phyloP scores from a whole-genome alignment of 2,113 vertebrate species.

The Engraulis encrasicolus region DNA sequence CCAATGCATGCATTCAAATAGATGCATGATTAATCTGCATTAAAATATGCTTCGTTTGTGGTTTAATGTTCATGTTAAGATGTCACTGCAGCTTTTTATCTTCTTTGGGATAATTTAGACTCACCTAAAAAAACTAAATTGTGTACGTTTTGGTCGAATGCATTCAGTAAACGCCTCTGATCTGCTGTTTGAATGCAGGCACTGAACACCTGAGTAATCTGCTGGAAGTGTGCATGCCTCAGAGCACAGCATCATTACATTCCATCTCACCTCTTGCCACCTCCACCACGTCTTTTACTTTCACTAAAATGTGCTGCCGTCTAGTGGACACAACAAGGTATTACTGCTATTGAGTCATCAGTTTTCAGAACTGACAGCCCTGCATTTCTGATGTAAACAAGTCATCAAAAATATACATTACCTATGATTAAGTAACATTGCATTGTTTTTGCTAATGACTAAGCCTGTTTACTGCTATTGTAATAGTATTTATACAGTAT shows the following conservation, averaged over 20 bases:
- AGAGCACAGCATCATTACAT: background rate
- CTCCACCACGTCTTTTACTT: background rate
- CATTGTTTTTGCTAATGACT: too few relatives aligned
- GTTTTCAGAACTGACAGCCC: too few relatives aligned
- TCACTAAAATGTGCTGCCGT: constrained; percentile 13
- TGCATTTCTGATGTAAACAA: background rate
- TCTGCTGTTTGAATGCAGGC: background rate
- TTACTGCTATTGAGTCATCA: background rate
- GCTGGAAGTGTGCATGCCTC: background rate
- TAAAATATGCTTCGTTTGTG: too few relatives aligned
- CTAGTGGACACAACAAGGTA: background rate
- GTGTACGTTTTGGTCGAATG: background rate
- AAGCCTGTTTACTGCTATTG: too few relatives aligned
- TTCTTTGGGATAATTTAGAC: background rate
- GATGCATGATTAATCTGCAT: too few relatives aligned
- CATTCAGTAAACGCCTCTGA: background rate
- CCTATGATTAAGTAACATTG: too few relatives aligned
- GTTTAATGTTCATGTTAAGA: too few relatives aligned
- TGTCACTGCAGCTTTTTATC: background rate
- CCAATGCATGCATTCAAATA: too few relatives aligned
- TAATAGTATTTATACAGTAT: too few relatives aligned
- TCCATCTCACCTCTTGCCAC: constrained; percentile 1
- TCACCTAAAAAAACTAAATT: background rate
- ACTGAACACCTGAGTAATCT: background rate
- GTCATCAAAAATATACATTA: background rate